Evolutionary conservation across 2,113 vertebrate genomes (phyloP).

Genomic region (Trogon surrucura): DNA sequence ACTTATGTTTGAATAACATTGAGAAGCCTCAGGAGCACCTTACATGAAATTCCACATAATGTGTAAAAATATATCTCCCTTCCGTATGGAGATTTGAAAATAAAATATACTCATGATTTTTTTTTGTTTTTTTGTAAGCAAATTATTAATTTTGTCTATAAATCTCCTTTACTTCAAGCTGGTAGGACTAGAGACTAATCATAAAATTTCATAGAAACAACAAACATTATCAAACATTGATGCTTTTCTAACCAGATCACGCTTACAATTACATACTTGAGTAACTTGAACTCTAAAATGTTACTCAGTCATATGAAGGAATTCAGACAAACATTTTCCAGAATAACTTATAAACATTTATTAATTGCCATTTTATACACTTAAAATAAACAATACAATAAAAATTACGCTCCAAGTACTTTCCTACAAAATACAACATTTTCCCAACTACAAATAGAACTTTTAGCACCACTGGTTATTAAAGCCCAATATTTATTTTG

Average conservation of each 20-base stretch:
- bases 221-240: not conserved
- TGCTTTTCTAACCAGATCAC: not conserved
- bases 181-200: not conserved
- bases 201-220: not conserved
- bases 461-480: not conserved
- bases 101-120: not conserved
- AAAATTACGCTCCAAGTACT: not conserved
- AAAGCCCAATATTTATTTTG: not conserved
- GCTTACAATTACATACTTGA: not conserved
- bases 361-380: not conserved
- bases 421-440: not conserved
- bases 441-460: not conserved
- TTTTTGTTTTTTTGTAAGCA: not conserved
- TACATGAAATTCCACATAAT: not conserved
- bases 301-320: not conserved
- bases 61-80: not conserved
- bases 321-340: not conserved
- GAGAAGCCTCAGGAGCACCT: not conserved
- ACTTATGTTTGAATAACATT: not conserved
- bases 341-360: not conserved
- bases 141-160: not conserved
- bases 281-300: not conserved
- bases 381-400: not conserved
- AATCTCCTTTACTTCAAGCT: not conserved
- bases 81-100: not conserved